Evolutionary conservation across 2,113 vertebrate species (phyloP), one percentile per base, ranked within the genome.

Genomic region (Larimichthys polyactis): DNA sequence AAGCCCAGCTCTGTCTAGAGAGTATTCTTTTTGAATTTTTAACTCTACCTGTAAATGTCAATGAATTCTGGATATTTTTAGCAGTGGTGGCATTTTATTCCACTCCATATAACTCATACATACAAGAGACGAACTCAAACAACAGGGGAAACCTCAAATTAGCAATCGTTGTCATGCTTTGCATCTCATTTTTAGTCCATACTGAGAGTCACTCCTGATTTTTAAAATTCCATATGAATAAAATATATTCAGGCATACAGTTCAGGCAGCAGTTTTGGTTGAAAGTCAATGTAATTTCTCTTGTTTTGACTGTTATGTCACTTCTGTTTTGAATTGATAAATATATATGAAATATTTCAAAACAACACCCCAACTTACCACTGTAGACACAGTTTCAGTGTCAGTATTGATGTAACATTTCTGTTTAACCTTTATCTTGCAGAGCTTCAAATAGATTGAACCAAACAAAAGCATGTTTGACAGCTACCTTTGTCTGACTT

Each of bases 1-100:
- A n/a, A 46, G 52, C 64, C 43, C 0, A 4, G 7, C 20, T 14
- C 62, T 3, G 7, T 36, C 71, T 10, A 8, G 46, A 54, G 46
- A 54, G 51, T 11, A 4, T 2, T 22, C 19, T 64, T 36, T 0
- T 65, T 79, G 32, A 60, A 84, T 84, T n/a, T 82, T 70, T 67
- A n/a, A 76, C n/a, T 75, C 65, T 17, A 32, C 44, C 65, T 77
- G 75, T 36, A 77, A 84, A 84, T 70, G 57, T 86, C 83, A 79
- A 11, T 69, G 67, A 36, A 59, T 59, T 70, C 66, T 65, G 48
- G 58, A 44, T 44, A 40, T 54, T 75, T 65, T 22, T 48, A 54
- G 10, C 62, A 19, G 54, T 44, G 0, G 20, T 11, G n/a, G 5
- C 17, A 22, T 79, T 65, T 77, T 24, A 57, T 67, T 71, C 63